Conservation (phyloP, 2,797 vertebrate species). For the Enteromius radiatus region DNA sequence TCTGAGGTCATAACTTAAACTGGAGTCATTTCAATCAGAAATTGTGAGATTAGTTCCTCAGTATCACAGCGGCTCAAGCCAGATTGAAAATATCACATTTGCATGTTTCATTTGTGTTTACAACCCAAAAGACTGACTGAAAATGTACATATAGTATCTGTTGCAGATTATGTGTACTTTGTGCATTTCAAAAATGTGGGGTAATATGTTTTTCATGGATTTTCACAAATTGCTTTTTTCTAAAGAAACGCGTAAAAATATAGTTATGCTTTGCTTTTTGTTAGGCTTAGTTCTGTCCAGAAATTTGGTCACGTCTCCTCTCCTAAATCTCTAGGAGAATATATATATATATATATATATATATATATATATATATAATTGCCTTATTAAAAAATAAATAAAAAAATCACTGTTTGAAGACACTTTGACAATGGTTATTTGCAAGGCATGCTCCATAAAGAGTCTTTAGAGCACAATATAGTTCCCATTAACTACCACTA, state of each 20-base stretch:
- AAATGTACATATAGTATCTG: neutral
- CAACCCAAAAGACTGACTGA: neutral
- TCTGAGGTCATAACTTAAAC: neutral
- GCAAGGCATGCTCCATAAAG: neutral
- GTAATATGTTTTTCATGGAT: neutral
- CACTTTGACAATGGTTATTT: too few relatives aligned
- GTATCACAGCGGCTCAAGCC: constrained; percentile 9
- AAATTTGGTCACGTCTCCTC: neutral
- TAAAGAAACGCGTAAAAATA: neutral
- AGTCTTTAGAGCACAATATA: neutral
- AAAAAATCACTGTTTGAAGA: too few relatives aligned
- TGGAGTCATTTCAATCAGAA: neutral
- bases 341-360: too few relatives aligned
- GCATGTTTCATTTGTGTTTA: constrained; percentile 2
- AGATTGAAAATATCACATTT: constrained; percentile 32
- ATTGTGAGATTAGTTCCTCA: neutral
- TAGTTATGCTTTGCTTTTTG: neutral
- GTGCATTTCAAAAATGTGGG: neutral
- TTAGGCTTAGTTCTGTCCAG: neutral
- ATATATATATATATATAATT: too few relatives aligned
- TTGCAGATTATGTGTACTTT: neutral
- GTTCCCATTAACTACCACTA: constrained; percentile 59
- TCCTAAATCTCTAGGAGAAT: neutral
- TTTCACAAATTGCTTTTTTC: neutral
- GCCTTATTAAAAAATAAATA: too few relatives aligned